Evolutionary conservation across 2,113 vertebrate species (phyloP).

Genomic region (Neotoma lepida): DNA sequence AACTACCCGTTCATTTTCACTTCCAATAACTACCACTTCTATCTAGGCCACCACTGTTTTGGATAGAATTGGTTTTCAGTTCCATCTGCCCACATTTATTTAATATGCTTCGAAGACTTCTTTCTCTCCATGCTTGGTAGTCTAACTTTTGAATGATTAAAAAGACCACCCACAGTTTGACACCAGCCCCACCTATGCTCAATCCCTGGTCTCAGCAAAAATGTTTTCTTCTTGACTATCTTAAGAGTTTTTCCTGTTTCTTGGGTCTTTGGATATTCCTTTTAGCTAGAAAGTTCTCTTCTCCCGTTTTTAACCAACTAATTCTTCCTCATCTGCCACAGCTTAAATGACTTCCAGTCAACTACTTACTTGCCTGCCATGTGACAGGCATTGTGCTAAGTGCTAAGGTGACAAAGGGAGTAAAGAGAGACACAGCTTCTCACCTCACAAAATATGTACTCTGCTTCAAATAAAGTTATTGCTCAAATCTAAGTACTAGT

Average conservation of each 20-base stretch:
- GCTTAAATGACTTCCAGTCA: background rate
- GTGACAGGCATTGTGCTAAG: background rate
- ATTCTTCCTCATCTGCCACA: background rate
- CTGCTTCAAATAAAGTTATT: background rate
- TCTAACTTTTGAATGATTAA: slow-evolving; percentile 2
- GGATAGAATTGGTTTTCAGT: background rate
- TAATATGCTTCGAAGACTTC: background rate
- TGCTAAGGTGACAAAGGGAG: background rate
- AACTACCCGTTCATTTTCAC: background rate
- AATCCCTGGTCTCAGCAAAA: background rate
- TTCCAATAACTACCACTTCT: background rate
- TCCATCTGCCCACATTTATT: background rate
- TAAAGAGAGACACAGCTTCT: background rate
- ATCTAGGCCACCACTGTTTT: background rate
- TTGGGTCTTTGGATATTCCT: background rate
- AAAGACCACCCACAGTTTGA: background rate
- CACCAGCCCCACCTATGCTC: background rate
- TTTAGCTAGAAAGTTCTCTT: background rate
- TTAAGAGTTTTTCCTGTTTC: background rate
- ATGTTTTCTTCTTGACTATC: slow-evolving; percentile 5
- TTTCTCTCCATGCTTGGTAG: background rate
- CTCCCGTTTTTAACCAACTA: slow-evolving; percentile 1
- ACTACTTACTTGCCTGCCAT: background rate
- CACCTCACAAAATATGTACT: background rate
- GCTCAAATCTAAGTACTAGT: slow-evolving; percentile 40